A percentile compares a stretch with the other conserved stretches of the same genome.
phyloP scores from a whole-genome alignment of 2,113 vertebrate species.

The Oryzias melastigma region DNA sequence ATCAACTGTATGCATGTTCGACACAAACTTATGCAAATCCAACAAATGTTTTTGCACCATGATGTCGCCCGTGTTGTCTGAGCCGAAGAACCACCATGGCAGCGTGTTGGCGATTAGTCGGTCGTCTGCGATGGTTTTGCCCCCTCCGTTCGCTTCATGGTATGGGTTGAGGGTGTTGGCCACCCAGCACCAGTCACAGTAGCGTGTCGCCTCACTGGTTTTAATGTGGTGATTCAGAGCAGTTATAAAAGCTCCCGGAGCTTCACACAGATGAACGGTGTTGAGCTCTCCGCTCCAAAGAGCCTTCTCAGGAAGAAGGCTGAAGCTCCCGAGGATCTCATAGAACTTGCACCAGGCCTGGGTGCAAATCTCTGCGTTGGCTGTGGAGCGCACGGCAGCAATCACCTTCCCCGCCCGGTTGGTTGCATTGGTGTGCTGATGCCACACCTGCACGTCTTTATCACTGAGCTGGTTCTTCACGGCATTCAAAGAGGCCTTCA shows the following conservation, averaged over 20 bases:
- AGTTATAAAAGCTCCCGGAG: slow-evolving; percentile 90
- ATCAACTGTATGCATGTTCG: slow-evolving; percentile 79
- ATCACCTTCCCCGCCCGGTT: slow-evolving; percentile 91
- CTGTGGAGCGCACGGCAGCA: slow-evolving; percentile 75
- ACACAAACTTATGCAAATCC: slow-evolving; percentile 83
- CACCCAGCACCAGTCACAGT: slow-evolving; percentile 89
- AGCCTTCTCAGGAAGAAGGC: slow-evolving; percentile 79
- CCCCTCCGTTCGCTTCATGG: slow-evolving; percentile 86
- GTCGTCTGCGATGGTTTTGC: slow-evolving; percentile 88
- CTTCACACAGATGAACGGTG: slow-evolving; percentile 91
- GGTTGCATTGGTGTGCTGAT: slow-evolving; percentile 90
- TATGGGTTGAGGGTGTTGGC: slow-evolving; percentile 93
- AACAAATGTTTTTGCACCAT: slow-evolving; percentile 84
- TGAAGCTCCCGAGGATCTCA: slow-evolving; percentile 86
- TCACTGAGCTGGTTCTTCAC: slow-evolving; percentile 93
- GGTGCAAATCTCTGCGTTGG: slow-evolving; percentile 91
- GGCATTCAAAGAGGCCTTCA: slow-evolving; percentile 87
- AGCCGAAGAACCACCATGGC: slow-evolving; percentile 92
- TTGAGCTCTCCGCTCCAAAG: slow-evolving; percentile 81
- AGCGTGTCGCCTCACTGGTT: slow-evolving; percentile 70
- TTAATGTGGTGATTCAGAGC: slow-evolving; percentile 92
- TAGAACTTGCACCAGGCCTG: slow-evolving; percentile 96
- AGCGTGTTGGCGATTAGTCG: slow-evolving; percentile 90
- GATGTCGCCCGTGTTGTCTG: slow-evolving; percentile 91
- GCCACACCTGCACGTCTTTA: slow-evolving; percentile 93